A percentile compares a stretch with the other conserved stretches of the same genome.
phyloP scores from a whole-genome alignment of 2,888 invertebrate genomes.

The Alviniconcha strummeri region DNA sequence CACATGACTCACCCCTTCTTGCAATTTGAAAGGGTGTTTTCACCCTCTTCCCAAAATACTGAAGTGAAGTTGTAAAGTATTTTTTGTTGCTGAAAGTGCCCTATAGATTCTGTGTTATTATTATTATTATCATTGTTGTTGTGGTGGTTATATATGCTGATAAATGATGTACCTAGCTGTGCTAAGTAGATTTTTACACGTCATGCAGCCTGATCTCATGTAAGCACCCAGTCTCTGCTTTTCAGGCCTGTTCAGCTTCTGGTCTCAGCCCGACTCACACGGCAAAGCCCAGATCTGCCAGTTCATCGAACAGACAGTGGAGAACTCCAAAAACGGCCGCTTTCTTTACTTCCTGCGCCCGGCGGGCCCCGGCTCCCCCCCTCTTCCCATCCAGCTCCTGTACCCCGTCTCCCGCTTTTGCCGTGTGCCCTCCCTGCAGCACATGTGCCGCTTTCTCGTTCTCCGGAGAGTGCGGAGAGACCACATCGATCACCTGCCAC shows the following conservation, averaged over 20 bases:
- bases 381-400: constrained; percentile 83
- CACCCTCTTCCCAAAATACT: too few relatives aligned
- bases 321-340: constrained; percentile 81
- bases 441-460: constrained; percentile 84
- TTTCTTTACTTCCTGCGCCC: constrained; percentile 85
- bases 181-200: too few relatives aligned
- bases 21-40: too few relatives aligned
- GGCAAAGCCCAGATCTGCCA: constrained; percentile 79
- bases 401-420: constrained; percentile 84
- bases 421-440: constrained; percentile 81
- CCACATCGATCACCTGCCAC: constrained; percentile 82
- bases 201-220: too few relatives aligned
- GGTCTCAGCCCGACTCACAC: constrained; percentile 72
- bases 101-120: too few relatives aligned
- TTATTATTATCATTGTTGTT: too few relatives aligned
- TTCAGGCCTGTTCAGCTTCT: constrained; percentile 84
- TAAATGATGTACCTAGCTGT: too few relatives aligned
- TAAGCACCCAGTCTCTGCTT: constrained; percentile 26
- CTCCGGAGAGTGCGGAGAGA: constrained; percentile 81
- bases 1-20: too few relatives aligned
- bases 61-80: too few relatives aligned
- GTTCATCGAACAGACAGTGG: constrained; percentile 83
- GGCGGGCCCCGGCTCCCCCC: constrained; percentile 80
- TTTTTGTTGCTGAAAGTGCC: too few relatives aligned
- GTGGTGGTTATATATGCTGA: too few relatives aligned